Evolutionary conservation across 2,888 invertebrate genomes (phyloP).

Genomic region (Tethea ocularis): DNA sequence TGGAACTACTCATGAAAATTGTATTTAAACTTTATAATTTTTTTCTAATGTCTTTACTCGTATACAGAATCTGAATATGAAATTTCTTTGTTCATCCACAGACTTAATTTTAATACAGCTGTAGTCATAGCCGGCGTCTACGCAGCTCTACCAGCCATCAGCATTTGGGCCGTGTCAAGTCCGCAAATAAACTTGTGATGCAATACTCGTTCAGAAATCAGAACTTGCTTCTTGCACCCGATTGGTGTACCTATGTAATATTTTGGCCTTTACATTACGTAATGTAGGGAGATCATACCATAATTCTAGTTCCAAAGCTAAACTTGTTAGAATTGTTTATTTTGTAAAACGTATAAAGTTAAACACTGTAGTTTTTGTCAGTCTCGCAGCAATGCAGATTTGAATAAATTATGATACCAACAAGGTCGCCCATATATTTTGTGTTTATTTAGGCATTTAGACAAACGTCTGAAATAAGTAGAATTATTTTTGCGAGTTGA

Average conservation of each 20-base stretch:
- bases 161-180: conserved; percentile 59
- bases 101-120: conserved; percentile 1
- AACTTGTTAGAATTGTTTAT: conserved; percentile 6
- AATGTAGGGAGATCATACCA: conserved; percentile 26
- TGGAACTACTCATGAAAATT: not conserved
- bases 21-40: too few relatives aligned
- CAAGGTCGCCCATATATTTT: conserved; percentile 46
- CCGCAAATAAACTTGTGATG: conserved; percentile 71
- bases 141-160: conserved; percentile 33
- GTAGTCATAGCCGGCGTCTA: conserved; percentile 34
- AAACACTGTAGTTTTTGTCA: not conserved
- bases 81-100: too few relatives aligned
- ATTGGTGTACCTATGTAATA: conserved; percentile 29
- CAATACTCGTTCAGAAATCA: conserved; percentile 44
- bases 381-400: conserved; percentile 33
- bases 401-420: conserved; percentile 58
- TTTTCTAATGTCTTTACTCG: too few relatives aligned
- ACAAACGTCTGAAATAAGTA: not conserved
- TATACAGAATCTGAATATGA: too few relatives aligned
- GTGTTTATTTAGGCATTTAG: conserved; percentile 4
- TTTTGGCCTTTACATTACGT: conserved; percentile 40
- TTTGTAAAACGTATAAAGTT: not conserved
- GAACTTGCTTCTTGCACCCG: conserved; percentile 35
- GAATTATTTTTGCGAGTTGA: not conserved
- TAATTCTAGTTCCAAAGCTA: not conserved